A percentile compares a stretch with the other conserved stretches of the same genome.
These are phyloP conservation scores for Sarcoramphus papa DNA, from an alignment of 2,797 vertebrate species.

Conservation along the genomic window DNA sequence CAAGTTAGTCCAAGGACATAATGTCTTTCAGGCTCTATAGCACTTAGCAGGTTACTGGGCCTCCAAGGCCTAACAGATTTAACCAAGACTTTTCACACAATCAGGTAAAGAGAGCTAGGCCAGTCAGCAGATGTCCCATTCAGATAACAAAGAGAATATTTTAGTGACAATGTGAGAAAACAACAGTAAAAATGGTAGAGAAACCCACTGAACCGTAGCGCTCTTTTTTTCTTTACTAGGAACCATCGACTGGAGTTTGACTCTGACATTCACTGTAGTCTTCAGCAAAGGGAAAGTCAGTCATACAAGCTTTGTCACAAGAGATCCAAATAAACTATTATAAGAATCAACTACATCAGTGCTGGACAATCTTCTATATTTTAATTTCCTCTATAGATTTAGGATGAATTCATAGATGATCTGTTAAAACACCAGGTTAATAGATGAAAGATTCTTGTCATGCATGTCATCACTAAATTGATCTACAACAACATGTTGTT, in stretches of 20 bases:
- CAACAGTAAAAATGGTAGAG: conserved; percentile 84
- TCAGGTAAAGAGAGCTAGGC: conserved; percentile 84
- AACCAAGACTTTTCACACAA: conserved; percentile 95
- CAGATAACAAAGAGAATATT: conserved; percentile 78
- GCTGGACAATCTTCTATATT: not conserved
- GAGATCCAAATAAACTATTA: conserved; percentile 15
- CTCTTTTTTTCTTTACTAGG: conserved; percentile 49
- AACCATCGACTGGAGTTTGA: conserved; percentile 3
- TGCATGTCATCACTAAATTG: not conserved
- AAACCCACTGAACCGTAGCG: conserved; percentile 82
- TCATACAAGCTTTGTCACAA: not conserved
- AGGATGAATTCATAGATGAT: not conserved
- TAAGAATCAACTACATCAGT: not conserved
- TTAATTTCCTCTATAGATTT: conserved; percentile 18
- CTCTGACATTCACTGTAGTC: conserved; percentile 26
- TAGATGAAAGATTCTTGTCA: not conserved
- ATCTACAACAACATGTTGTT: not conserved
- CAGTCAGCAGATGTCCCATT: conserved; percentile 73
- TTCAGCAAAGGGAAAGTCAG: conserved; percentile 42
- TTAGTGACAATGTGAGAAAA: conserved; percentile 97
- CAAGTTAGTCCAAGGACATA: conserved; percentile 85
- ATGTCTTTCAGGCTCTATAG: conserved; percentile 88
- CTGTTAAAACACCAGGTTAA: not conserved
- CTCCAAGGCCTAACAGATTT: conserved; percentile 86
- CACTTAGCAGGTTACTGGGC: conserved; percentile 87